These are phyloP conservation scores for Entomobrya multifasciata DNA, from an alignment of 2,888 invertebrate species.

Conservation along the genomic window DNA sequence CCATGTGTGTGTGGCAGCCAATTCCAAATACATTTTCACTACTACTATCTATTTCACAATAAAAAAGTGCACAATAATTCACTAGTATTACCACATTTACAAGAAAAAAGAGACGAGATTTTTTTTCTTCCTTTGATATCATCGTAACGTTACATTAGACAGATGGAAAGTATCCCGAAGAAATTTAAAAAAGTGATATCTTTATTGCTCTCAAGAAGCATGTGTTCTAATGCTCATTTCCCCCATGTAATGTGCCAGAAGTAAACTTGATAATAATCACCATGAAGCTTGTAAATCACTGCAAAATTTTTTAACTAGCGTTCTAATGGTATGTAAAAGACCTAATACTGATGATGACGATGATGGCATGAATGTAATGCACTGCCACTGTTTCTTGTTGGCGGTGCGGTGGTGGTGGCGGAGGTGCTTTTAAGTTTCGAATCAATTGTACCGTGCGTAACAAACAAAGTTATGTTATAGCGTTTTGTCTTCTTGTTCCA, in stretches of 20 bases:
- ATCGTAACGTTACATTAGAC: conserved; percentile 41
- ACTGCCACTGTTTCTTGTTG: not conserved
- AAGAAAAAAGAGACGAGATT: too few relatives aligned
- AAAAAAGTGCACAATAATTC: conserved; percentile 7
- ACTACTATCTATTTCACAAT: not conserved
- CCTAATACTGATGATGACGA: not conserved
- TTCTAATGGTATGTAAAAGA: not conserved
- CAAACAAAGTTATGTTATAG: conserved; percentile 38
- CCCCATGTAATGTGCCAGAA: conserved; percentile 60
- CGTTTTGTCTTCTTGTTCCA: conserved; percentile 61
- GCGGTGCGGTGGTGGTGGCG: conserved; percentile 14
- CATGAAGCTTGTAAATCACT: conserved; percentile 70
- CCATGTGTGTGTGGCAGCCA: conserved; percentile 49
- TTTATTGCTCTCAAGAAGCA: conserved; percentile 61
- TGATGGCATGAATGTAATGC: not conserved
- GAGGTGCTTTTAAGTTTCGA: conserved; percentile 26
- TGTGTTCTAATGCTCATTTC: conserved; percentile 47
- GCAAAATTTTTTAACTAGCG: conserved; percentile 56
- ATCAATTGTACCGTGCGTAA: not conserved
- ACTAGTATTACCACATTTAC: not conserved
- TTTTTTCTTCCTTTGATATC: not conserved
- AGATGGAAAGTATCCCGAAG: conserved; percentile 59
- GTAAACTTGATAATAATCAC: conserved; percentile 71
- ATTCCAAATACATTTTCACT: not conserved
- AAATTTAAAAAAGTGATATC: conserved; percentile 60